phyloP scores from a whole-genome alignment of 2,888 invertebrate species.

The Hemithea aestivaria region DNA sequence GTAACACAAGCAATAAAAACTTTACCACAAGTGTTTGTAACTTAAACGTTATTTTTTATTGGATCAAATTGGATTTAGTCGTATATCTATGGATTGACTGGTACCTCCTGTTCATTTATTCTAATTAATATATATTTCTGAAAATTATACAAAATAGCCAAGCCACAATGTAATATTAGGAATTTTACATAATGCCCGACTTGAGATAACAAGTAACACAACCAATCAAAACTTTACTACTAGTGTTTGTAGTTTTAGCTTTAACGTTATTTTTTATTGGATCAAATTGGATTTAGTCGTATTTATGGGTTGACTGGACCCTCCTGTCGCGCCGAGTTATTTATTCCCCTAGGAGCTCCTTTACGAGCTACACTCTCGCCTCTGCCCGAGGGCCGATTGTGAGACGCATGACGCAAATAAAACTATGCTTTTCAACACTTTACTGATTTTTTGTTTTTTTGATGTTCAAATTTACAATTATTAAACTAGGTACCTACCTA shows the following conservation, averaged over 20 bases:
- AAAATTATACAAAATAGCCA: too few relatives aligned
- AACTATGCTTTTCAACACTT: constrained; percentile 31
- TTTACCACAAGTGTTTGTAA: constrained; percentile 10
- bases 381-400: constrained; percentile 42
- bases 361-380: constrained; percentile 64
- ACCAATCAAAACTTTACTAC: too few relatives aligned
- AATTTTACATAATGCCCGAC: too few relatives aligned
- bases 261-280: constrained; percentile 18
- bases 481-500: too few relatives aligned
- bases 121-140: too few relatives aligned
- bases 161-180: too few relatives aligned
- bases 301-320: constrained; percentile 23
- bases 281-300: constrained; percentile 29
- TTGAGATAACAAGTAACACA: too few relatives aligned
- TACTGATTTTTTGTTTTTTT: too few relatives aligned
- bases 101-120: too few relatives aligned
- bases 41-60: constrained; percentile 17
- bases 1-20: too few relatives aligned
- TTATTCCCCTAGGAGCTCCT: constrained; percentile 58
- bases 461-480: too few relatives aligned
- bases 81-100: constrained; percentile 23
- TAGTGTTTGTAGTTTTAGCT: constrained; percentile 11
- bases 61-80: constrained; percentile 29
- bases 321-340: constrained; percentile 46
- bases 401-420: constrained; percentile 32